Evolutionary conservation across 2,888 invertebrate genomes (phyloP).

Genomic region (Chloromyia formosa): DNA sequence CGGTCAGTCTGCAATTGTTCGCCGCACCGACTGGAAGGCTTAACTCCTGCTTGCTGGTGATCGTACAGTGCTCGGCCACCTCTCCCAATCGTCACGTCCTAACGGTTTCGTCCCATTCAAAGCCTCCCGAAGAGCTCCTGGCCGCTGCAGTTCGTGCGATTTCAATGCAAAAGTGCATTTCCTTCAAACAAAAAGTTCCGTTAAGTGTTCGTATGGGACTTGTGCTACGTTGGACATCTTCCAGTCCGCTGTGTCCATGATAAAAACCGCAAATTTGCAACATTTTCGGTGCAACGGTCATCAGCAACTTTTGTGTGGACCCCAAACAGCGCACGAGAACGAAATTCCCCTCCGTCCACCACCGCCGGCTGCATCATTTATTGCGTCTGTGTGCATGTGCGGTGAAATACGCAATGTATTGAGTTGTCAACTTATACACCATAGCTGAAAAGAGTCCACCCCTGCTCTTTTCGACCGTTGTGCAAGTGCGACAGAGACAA

Average conservation of each 20-base stretch:
- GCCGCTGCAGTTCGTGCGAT: no score
- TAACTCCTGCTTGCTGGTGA: neutral
- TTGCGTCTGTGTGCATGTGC: neutral
- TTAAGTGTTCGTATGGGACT: no score
- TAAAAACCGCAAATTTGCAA: neutral
- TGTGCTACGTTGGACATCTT: neutral
- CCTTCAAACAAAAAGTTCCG: no score
- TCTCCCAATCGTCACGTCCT: neutral
- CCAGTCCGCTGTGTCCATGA: neutral
- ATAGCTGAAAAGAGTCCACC: no score
- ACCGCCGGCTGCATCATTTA: no score
- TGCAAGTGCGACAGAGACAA: slow-evolving; percentile 8
- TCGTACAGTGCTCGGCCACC: no score
- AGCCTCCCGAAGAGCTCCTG: no score
- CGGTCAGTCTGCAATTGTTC: slow-evolving; percentile 26
- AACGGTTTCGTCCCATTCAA: no score
- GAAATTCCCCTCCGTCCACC: neutral
- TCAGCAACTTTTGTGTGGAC: neutral
- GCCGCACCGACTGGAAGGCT: slow-evolving; percentile 22
- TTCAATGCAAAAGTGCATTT: no score
- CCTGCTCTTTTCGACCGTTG: neutral
- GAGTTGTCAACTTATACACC: neutral
- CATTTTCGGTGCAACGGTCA: neutral
- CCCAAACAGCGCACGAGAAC: neutral
- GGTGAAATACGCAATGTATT: neutral